Evolutionary conservation across 2,888 invertebrate genomes (phyloP), one percentile per base, ranked within the genome.

Genomic region (Aethes cnicana): DNA sequence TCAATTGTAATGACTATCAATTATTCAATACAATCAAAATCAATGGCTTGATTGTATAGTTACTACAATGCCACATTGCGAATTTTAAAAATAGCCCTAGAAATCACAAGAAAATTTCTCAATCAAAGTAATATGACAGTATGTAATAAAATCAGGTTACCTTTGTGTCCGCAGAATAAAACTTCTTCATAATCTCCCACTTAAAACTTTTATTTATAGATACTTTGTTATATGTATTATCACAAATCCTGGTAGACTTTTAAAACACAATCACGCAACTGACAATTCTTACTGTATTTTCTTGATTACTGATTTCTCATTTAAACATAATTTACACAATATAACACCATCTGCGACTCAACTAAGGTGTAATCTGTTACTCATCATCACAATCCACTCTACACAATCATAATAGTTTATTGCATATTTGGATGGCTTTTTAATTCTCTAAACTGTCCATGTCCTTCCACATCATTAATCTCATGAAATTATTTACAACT

Each of bases 221-320:
- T 88, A 90, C 82, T 90, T 92, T 92, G 92, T 92, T 92, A 92
- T 92, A 92, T 91, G 91, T 92, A 92, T 92, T 92, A 92, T 92
- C 92, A 92, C 92, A 92, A 92, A 92, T 92, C 92, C 92, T 92
- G 92, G 92, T 92, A 92, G 92, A 92, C 92, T 92, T 91, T 91
- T 91, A 91, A 91, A 88, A 90, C 90, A 90, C 92, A 92, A 91
- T 92, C 92, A 92, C 91, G 82, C 91, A 91, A 91, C 87, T 86
- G 87, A 91, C 90, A 89, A 86, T 79, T 84, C 84, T 81, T 84
- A 81, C 83, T 82, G 84, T 81, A 80, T 81, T 81, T 83, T 77
- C 77, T 84, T 81, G 83, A 86, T 86, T 88, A 89, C 71, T 85
- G 84, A 85, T 86, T 86, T 81, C 77, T 78, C 84, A 84, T 87